A percentile compares a stretch with the other conserved stretches of the same genome.
Conservation (phyloP, 2,113 vertebrate species). For the Scalopus aquaticus region DNA sequence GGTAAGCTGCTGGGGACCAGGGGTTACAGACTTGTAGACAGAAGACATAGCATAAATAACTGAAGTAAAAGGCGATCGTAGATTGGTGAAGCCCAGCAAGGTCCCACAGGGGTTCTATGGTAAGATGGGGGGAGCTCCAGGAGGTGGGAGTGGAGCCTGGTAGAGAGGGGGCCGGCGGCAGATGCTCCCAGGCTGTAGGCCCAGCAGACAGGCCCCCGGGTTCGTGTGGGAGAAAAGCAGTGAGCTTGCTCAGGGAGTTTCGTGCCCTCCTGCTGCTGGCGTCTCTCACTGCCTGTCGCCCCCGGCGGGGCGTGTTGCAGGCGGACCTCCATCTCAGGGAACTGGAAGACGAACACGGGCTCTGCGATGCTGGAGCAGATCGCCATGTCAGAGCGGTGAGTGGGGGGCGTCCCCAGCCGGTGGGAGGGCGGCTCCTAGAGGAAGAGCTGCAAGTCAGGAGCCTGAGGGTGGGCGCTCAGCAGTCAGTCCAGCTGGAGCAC, state of each 20-base stretch:
- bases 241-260: background rate
- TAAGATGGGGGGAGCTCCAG: background rate
- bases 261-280: background rate
- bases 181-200: background rate
- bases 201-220: background rate
- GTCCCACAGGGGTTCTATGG: background rate
- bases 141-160: background rate
- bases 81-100: background rate
- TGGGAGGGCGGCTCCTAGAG: background rate
- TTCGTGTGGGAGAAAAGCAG: background rate
- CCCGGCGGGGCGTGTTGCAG: conserved; percentile 82
- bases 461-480: background rate
- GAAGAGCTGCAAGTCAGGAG: background rate
- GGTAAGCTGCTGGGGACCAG: background rate
- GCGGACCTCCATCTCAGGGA: conserved; percentile 99
- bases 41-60: conserved; percentile 15
- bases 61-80: background rate
- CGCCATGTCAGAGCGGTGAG: conserved; percentile 99
- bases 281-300: background rate
- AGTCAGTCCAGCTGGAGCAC: background rate
- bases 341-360: conserved; percentile 99
- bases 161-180: background rate
- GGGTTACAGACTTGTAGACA: background rate
- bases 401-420: background rate
- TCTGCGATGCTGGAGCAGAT: conserved; percentile 99